Conservation (phyloP, 2,113 vertebrate genomes). For the Castor canadensis region DNA sequence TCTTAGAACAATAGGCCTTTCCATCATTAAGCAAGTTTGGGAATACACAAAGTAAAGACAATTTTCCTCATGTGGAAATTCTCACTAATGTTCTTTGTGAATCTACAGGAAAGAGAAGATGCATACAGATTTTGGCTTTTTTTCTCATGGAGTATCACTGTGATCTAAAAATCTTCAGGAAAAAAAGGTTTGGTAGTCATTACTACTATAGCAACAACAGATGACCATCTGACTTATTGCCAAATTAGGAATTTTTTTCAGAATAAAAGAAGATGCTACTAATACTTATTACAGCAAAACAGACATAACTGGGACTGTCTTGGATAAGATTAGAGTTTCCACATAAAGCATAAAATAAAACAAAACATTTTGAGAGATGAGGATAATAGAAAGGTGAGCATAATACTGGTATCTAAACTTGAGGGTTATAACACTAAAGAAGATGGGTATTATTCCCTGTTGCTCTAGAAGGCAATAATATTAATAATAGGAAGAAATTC, state of each 20-base stretch:
- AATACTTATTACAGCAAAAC: not conserved
- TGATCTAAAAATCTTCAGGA: not conserved
- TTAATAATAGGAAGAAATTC: not conserved
- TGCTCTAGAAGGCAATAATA: not conserved
- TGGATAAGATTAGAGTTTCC: not conserved
- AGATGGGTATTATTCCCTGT: not conserved
- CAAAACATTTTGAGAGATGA: not conserved
- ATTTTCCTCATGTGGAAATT: constrained; percentile 18
- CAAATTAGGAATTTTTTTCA: constrained; percentile 21
- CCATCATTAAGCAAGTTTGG: not conserved
- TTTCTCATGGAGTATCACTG: not conserved
- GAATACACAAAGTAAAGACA: not conserved
- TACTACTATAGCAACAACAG: not conserved
- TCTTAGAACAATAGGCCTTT: not conserved
- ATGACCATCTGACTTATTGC: not conserved
- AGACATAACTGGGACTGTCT: not conserved
- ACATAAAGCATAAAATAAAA: not conserved
- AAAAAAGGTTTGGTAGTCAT: not conserved
- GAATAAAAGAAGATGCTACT: constrained; percentile 16
- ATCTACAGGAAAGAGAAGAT: not conserved
- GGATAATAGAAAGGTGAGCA: not conserved
- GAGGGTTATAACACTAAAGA: not conserved
- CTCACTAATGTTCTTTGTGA: not conserved
- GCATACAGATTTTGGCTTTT: not conserved
- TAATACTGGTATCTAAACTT: not conserved